These are phyloP conservation scores for Malacoctenus gilli DNA, from an alignment of 2,797 vertebrate species.

Conservation along the genomic window DNA sequence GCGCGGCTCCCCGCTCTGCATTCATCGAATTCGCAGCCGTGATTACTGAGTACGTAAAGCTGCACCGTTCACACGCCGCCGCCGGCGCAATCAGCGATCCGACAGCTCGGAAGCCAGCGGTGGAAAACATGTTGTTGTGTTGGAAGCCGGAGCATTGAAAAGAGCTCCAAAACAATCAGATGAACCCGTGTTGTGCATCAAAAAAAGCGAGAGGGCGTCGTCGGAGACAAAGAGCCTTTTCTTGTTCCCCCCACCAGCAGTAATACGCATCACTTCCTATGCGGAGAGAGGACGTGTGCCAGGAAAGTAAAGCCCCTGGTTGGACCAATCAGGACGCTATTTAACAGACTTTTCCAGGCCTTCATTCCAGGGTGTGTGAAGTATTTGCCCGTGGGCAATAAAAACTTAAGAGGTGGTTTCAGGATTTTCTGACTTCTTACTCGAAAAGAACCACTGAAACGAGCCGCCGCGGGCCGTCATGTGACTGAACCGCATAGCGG, in stretches of 20 bases:
- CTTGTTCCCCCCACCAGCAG: constrained; percentile 49
- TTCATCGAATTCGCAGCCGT: constrained; percentile 36
- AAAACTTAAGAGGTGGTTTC: constrained; percentile 64
- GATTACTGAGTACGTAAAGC: constrained; percentile 17
- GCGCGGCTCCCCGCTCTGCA: constrained; percentile 27
- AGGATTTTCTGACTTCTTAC: constrained; percentile 46
- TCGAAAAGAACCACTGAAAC: constrained; percentile 21
- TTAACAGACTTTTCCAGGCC: constrained; percentile 71
- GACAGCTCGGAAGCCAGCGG: constrained; percentile 1
- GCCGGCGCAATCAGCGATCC: constrained; percentile 17
- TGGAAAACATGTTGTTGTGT: not conserved
- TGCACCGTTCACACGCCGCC: not conserved
- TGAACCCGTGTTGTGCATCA: constrained; percentile 5
- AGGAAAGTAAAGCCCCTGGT: constrained; percentile 68
- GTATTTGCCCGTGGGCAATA: constrained; percentile 61
- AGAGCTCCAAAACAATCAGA: too few species aligned
- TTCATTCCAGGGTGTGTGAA: constrained; percentile 71
- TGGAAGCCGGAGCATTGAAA: constrained; percentile 5
- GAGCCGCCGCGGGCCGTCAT: constrained; percentile 1
- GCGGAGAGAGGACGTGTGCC: constrained; percentile 56
- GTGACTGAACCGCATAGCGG: constrained; percentile 7
- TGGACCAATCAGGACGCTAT: constrained; percentile 59
- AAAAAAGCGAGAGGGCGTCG: constrained; percentile 10
- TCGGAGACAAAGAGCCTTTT: constrained; percentile 67
- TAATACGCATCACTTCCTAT: constrained; percentile 70